Percentiles rank a stretch among this genome's conserved stretches.
Evolutionary conservation across 2,113 vertebrate genomes (phyloP).

Genomic region (Mixornis gularis): DNA sequence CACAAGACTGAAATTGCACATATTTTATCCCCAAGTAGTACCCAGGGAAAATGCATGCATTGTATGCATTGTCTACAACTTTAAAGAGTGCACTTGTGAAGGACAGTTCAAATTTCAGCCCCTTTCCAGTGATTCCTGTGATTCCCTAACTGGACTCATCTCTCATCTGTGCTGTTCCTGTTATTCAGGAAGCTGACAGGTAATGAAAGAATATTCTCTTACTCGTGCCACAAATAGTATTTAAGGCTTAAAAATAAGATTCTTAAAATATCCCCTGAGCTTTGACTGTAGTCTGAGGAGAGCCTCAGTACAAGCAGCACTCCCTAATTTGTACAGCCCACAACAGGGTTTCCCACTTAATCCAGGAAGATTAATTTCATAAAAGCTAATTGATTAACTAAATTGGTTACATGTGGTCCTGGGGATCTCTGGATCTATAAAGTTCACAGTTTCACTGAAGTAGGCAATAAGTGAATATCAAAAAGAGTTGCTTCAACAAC

Average conservation of each 20-base stretch:
- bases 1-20: background rate
- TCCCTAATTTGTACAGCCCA: background rate
- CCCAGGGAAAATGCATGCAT: background rate
- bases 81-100: background rate
- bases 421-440: background rate
- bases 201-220: background rate
- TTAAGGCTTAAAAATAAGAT: background rate
- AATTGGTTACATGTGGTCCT: background rate
- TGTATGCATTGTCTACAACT: background rate
- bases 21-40: background rate
- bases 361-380: background rate
- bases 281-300: background rate
- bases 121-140: background rate
- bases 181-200: background rate
- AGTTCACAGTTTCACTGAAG: background rate
- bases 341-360: background rate
- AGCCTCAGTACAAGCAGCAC: background rate
- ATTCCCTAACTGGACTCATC: background rate
- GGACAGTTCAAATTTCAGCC: background rate
- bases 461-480: background rate
- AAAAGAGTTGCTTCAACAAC: background rate
- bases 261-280: background rate
- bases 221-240: background rate
- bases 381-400: background rate
- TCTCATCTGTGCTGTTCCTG: rapidly evolving